Conservation (phyloP, 2,888 invertebrate species). For the Pollenia griseotomentosa region DNA sequence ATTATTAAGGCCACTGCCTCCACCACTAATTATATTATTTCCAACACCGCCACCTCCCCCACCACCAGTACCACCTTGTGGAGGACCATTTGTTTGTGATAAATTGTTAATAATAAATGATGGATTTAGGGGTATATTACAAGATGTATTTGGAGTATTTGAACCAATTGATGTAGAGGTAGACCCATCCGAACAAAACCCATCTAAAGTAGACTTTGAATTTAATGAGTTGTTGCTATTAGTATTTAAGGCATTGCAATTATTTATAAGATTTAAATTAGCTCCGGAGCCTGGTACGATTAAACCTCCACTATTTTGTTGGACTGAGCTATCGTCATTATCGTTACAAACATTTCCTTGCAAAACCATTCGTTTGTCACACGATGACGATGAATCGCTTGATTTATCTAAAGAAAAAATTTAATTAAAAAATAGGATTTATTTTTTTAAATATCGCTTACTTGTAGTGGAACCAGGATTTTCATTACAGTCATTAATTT, state of each 20-base stretch:
- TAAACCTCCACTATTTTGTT: conserved; percentile 68
- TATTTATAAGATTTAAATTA: conserved; percentile 59
- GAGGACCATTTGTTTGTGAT: conserved; percentile 51
- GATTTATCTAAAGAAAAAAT: conserved; percentile 51
- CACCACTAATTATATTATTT: conserved; percentile 52
- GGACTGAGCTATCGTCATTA: conserved; percentile 44
- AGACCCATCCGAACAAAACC: conserved; percentile 51
- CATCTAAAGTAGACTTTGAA: conserved; percentile 59
- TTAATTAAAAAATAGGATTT: not conserved
- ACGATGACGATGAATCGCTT: conserved; percentile 50
- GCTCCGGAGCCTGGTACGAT: conserved; percentile 74
- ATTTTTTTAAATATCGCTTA: conserved; percentile 21
- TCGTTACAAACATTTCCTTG: conserved; percentile 53
- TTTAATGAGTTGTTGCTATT: conserved; percentile 56
- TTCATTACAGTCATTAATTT: conserved; percentile 71
- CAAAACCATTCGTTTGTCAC: conserved; percentile 50
- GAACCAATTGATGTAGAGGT: conserved; percentile 37
- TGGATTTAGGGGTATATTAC: conserved; percentile 57
- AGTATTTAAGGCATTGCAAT: conserved; percentile 48
- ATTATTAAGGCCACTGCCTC: conserved; percentile 62
- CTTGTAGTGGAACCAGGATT: conserved; percentile 70
- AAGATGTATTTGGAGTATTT: conserved; percentile 47
- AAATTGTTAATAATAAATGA: conserved; percentile 62
- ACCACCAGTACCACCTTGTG: conserved; percentile 47
- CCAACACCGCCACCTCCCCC: conserved; percentile 26